phyloP scores from a whole-genome alignment of 2,888 invertebrate species.

The Theristus sp. region DNA sequence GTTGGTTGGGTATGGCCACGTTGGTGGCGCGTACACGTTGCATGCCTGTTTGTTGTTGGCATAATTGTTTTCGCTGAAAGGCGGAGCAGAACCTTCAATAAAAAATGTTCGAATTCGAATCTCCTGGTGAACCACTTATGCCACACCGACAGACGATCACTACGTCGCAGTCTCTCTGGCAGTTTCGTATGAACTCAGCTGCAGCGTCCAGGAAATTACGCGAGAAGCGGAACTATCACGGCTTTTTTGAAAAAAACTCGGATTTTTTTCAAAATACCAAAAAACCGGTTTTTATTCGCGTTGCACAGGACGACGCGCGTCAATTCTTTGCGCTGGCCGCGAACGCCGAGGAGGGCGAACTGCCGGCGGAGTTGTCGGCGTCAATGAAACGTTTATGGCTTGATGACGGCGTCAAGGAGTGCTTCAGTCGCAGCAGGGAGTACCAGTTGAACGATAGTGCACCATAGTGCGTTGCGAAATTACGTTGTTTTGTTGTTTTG shows the following conservation, averaged over 20 bases:
- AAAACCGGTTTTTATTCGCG: too few relatives aligned
- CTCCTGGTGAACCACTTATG: too few relatives aligned
- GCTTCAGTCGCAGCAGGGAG: conserved; percentile 53
- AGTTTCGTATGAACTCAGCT: too few relatives aligned
- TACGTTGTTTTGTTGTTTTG: too few relatives aligned
- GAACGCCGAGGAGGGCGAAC: conserved; percentile 62
- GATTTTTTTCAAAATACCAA: too few relatives aligned
- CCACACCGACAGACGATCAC: too few relatives aligned
- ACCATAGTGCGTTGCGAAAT: conserved; percentile 45
- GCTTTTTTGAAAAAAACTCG: too few relatives aligned
- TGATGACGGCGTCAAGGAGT: conserved; percentile 59
- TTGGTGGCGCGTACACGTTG: background rate
- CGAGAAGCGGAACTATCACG: too few relatives aligned
- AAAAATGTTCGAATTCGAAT: too few relatives aligned
- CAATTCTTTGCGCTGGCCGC: conserved; percentile 68
- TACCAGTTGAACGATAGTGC: conserved; percentile 78
- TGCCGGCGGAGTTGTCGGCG: conserved; percentile 56
- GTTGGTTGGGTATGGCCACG: background rate
- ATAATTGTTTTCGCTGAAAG: background rate
- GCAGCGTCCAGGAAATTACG: too few relatives aligned
- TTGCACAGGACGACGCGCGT: conserved; percentile 64
- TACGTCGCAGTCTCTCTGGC: too few relatives aligned
- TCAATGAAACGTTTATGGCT: conserved; percentile 72
- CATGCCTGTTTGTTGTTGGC: background rate
- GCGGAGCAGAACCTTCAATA: too few relatives aligned